Evolutionary conservation across 1,140 invertebrate species (phyloP), one percentile per base, ranked within the genome.

Genomic region (Scaptodrosophila lebanonensis): DNA sequence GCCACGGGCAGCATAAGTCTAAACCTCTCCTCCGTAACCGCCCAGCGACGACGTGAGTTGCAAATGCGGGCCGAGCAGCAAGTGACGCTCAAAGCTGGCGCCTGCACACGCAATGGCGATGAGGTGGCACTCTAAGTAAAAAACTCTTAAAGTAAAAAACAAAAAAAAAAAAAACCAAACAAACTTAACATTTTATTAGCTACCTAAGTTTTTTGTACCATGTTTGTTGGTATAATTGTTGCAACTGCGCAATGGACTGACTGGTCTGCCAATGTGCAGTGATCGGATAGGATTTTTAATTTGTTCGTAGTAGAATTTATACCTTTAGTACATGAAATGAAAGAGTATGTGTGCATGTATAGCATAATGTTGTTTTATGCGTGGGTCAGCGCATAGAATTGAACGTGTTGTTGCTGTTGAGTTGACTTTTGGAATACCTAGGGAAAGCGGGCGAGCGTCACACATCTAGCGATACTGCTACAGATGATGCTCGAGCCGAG

Each of bases 91-190:
- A 62, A 45, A 20, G 53, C 43, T 13, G 63, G 53, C 43, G 48
- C 66, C 53, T 27, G 69, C 59, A 71, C 63, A 7, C 66, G 72
- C 6, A 83, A 84, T 17, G 79, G 79, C 33, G 79, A 84, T 13
- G 79, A 84, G 70, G 79, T 84, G 59, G 79, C 79, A 33, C 73
- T 84, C 17, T 84, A 79, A 84, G 32, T n/a, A n/a, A n/a, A n/a
- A n/a, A n/a, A n/a, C n/a, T n/a, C n/a, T n/a, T n/a, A n/a, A n/a
- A n/a, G n/a, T n/a, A n/a, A n/a, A n/a, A n/a, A n/a, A n/a, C n/a
- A n/a, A n/a, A n/a, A n/a, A n/a, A n/a, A n/a, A n/a, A n/a, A n/a
- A n/a, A n/a, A n/a, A 3, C 6, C 11, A 38, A 3, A 13, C 13
- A 38, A 13, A 38, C 11, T 12, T 38, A 38, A 13, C 15, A 38